These are phyloP conservation scores for Phainopepla nitens DNA, from an alignment of 2,113 vertebrate genomes.

Conservation along the genomic window DNA sequence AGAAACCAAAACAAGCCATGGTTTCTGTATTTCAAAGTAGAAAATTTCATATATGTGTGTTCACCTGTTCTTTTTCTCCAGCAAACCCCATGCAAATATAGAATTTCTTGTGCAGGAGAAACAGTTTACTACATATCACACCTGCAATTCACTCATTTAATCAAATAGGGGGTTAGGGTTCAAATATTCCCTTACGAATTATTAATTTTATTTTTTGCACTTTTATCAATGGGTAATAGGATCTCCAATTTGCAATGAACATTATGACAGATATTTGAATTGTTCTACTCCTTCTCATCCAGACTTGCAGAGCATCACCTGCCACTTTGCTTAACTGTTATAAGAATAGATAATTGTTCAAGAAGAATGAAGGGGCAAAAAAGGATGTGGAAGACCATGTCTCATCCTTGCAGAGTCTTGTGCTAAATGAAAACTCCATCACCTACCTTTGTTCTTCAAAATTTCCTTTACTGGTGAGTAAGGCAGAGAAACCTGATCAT, in stretches of 20 bases:
- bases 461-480: neutral
- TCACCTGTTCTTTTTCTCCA: neutral
- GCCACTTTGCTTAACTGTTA: neutral
- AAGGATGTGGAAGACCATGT: neutral
- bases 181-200: neutral
- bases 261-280: neutral
- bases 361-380: neutral
- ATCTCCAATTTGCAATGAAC: neutral
- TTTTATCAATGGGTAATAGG: neutral
- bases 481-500: neutral
- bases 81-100: neutral
- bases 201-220: neutral
- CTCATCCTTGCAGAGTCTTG: neutral
- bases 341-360: neutral
- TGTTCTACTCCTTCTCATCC: neutral
- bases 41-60: neutral
- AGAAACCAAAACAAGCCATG: neutral
- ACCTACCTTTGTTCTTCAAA: neutral
- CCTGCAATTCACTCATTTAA: neutral
- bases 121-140: neutral
- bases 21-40: neutral
- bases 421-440: neutral
- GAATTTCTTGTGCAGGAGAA: neutral
- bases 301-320: neutral
- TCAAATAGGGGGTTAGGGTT: neutral